Evolutionary conservation across 2,888 invertebrate species (phyloP).

Genomic region (Drosophila nr. perissopoda): DNA sequence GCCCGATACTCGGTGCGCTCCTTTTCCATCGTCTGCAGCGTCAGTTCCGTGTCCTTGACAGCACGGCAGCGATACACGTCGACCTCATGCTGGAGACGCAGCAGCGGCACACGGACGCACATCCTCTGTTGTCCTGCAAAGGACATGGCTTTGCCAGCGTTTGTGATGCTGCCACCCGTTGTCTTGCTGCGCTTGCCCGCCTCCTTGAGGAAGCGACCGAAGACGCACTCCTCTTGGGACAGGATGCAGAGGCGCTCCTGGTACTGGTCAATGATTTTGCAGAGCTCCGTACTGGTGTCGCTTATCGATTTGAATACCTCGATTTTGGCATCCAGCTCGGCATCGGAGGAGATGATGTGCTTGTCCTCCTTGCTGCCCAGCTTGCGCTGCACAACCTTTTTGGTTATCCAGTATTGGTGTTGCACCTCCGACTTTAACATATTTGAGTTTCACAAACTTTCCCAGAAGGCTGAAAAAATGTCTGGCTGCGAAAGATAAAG

Average conservation of each 20-base stretch:
- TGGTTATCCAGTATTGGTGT: constrained; percentile 99
- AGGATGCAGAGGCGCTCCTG: constrained; percentile 96
- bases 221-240: constrained; percentile 97
- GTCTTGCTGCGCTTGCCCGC: constrained; percentile 95
- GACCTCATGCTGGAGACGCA: constrained; percentile 96
- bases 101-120: constrained; percentile 93
- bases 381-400: constrained; percentile 96
- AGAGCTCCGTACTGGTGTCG: constrained; percentile 93
- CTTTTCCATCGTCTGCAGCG: constrained; percentile 97
- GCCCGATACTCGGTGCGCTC: constrained; percentile 98
- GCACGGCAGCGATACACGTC: constrained; percentile 98
- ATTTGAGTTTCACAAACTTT: constrained; percentile 44
- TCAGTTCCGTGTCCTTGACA: constrained; percentile 94
- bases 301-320: constrained; percentile 94
- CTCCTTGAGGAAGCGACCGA: constrained; percentile 97
- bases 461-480: constrained; percentile 35
- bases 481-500: constrained; percentile 36
- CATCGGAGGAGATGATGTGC: constrained; percentile 97
- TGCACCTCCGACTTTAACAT: constrained; percentile 89
- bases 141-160: constrained; percentile 94
- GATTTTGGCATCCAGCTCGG: constrained; percentile 96
- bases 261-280: constrained; percentile 95
- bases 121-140: constrained; percentile 97
- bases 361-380: constrained; percentile 99
- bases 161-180: constrained; percentile 93